These are phyloP conservation scores for Rhynchonycteris naso DNA, from an alignment of 2,797 vertebrate genomes.

Conservation along the genomic window DNA sequence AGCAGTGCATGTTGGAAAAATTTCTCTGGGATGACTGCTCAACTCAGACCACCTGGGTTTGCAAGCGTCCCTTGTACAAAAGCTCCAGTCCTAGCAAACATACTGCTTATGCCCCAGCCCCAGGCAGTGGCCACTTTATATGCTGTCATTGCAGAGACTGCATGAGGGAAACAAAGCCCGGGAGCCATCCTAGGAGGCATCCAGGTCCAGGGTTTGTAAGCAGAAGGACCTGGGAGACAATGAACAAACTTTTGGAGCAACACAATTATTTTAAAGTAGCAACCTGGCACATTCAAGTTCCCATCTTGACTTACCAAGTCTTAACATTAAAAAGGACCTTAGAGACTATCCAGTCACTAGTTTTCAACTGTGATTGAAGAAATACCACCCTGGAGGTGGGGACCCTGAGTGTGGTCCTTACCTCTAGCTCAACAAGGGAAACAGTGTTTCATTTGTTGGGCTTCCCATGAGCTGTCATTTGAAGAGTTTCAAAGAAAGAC, in stretches of 20 bases:
- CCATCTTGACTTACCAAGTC: neutral
- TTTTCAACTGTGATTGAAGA: slow-evolving; percentile 47
- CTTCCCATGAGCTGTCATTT: slow-evolving; percentile 20
- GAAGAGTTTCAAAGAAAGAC: slow-evolving; percentile 31
- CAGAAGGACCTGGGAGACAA: neutral
- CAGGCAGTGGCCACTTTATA: neutral
- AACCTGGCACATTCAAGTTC: neutral
- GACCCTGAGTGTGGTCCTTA: neutral
- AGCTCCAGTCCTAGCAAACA: neutral
- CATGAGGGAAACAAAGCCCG: neutral
- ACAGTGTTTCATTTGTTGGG: slow-evolving; percentile 17
- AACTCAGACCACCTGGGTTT: neutral
- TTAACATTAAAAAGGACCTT: neutral
- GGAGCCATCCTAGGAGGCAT: neutral
- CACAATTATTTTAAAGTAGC: neutral
- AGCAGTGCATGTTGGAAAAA: neutral
- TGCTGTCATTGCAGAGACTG: neutral
- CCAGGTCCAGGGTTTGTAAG: neutral
- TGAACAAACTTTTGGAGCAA: slow-evolving; percentile 6
- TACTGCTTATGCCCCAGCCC: neutral
- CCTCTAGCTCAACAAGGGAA: neutral
- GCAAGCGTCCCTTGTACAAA: neutral
- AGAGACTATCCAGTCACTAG: neutral
- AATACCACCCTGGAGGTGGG: neutral
- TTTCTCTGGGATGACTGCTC: neutral